Conservation (phyloP, 2,113 vertebrate genomes). For the Ascaphus truei region DNA sequence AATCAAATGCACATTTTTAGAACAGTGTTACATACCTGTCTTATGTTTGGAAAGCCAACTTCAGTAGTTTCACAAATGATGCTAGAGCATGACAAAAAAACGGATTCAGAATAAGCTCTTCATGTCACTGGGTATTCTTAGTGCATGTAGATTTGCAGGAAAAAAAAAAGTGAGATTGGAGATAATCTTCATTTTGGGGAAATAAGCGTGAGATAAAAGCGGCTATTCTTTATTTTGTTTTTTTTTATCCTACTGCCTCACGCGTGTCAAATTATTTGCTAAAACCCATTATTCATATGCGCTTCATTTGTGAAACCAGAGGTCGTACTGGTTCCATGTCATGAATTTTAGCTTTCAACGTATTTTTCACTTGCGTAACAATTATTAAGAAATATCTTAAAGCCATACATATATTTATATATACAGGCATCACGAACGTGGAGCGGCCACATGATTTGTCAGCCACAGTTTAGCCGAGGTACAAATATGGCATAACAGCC, state of each 20-base stretch:
- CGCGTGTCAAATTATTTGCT: background rate
- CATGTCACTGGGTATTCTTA: slow-evolving; percentile 33
- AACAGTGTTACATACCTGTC: slow-evolving; percentile 45
- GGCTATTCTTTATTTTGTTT: slow-evolving; percentile 14
- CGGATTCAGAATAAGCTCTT: slow-evolving; percentile 40
- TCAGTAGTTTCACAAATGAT: slow-evolving; percentile 57
- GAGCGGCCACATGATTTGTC: too few relatives aligned
- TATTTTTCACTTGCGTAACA: background rate
- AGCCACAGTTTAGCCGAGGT: too few relatives aligned
- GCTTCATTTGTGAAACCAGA: slow-evolving; percentile 57
- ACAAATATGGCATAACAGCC: too few relatives aligned
- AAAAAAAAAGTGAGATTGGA: slow-evolving; percentile 40
- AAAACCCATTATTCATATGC: slow-evolving; percentile 29
- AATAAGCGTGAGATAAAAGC: slow-evolving; percentile 27
- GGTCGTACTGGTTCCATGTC: slow-evolving; percentile 40
- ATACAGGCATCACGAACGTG: too few relatives aligned
- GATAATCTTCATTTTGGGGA: slow-evolving; percentile 27
- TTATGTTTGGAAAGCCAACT: slow-evolving; percentile 47
- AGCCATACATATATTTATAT: too few relatives aligned
- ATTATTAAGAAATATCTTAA: too few relatives aligned
- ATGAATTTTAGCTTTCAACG: background rate
- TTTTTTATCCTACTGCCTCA: background rate
- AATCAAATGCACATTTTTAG: slow-evolving; percentile 44
- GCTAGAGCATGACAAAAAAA: slow-evolving; percentile 38
- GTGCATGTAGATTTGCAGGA: slow-evolving; percentile 40